Conservation (phyloP, 2,888 invertebrate species). For the Tryphoninae sp. region DNA sequence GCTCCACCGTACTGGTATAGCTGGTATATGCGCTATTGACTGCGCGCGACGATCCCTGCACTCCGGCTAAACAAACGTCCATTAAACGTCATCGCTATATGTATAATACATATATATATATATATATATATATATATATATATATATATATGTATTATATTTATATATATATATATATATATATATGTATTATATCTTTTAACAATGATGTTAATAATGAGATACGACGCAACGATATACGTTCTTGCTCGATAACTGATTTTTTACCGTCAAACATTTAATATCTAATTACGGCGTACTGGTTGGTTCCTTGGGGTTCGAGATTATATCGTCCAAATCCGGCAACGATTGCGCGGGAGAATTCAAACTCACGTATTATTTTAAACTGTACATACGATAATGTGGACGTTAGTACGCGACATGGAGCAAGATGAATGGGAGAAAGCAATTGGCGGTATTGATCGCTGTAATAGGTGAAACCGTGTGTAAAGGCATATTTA, state of each 20-base stretch:
- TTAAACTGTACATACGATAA: no score
- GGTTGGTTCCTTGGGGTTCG: conserved; percentile 30
- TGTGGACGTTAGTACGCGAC: no score
- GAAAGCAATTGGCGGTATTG: no score
- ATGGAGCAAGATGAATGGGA: no score
- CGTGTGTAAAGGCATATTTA: no score
- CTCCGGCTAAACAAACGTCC: background rate
- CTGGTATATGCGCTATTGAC: background rate
- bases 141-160: no score
- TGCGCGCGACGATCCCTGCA: background rate
- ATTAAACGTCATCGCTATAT: background rate
- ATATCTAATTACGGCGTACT: background rate
- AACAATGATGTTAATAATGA: background rate
- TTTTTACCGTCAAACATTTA: background rate
- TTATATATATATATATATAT: no score
- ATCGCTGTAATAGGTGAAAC: no score
- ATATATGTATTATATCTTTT: no score
- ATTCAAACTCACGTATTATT: background rate
- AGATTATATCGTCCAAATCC: conserved; percentile 8
- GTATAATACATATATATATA: no score
- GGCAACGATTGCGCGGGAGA: conserved; percentile 14
- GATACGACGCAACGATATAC: background rate
- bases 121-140: no score
- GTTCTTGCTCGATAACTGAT: background rate
- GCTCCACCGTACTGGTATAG: background rate